phyloP scores from a whole-genome alignment of 1,140 invertebrate genomes.

The Dinoponera quadriceps region DNA sequence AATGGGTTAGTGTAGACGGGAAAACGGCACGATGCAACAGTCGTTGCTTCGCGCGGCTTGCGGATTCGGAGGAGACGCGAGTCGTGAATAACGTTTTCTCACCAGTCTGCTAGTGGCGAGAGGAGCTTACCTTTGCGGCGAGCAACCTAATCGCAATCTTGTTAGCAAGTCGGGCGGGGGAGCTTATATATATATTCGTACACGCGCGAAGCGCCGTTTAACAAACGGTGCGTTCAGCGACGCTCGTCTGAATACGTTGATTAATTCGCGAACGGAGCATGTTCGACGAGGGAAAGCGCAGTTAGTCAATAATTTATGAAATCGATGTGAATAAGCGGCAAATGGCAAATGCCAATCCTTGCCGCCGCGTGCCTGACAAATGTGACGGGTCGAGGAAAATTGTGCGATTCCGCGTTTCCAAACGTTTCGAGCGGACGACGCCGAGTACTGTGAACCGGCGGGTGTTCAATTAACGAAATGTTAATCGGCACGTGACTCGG shows the following conservation, averaged over 20 bases:
- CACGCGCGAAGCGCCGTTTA: background rate
- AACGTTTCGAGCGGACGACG: background rate
- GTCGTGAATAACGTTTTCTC: background rate
- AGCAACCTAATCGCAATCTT: constrained; percentile 56
- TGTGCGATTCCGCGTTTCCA: background rate
- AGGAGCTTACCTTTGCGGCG: constrained; percentile 7
- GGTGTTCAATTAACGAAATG: constrained; percentile 43
- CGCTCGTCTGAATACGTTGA: background rate
- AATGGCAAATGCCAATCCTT: background rate
- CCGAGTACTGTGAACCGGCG: no score
- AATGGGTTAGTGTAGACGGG: no score
- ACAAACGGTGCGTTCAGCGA: constrained; percentile 18
- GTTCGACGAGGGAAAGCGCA: background rate
- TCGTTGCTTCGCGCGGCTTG: background rate
- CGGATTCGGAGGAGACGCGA: constrained; percentile 4
- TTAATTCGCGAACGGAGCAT: background rate
- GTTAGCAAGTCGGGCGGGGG: constrained; percentile 24
- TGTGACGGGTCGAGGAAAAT: no score
- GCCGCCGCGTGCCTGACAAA: no score
- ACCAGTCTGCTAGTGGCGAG: background rate
- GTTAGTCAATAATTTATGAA: background rate
- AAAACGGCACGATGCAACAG: background rate
- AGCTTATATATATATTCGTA: constrained; percentile 21
- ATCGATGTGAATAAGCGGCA: background rate
- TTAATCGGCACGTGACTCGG: constrained; percentile 28